Evolutionary conservation across 2,113 vertebrate species (phyloP), one percentile per base, ranked within the genome.

Genomic region (Alligator mississippiensis): DNA sequence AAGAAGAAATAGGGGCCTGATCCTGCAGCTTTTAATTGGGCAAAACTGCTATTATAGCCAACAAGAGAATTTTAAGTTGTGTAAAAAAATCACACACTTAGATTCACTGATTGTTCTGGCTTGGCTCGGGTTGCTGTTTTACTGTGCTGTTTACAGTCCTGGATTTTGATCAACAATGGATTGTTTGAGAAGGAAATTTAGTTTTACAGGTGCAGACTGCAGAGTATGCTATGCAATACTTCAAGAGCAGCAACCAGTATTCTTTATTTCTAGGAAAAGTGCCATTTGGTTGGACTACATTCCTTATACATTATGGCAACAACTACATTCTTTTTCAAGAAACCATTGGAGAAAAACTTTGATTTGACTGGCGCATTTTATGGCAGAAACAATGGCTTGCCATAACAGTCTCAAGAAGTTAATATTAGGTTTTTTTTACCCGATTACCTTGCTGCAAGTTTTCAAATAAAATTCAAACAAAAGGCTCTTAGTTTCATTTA

Each of bases 381-480:
- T 30, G 89, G 64, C 17, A 57, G 5, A 82, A 85, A 90, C 1
- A 28, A 24, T 58, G 38, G 27, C 47, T 86, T 84, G 25, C 27
- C 75, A 74, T 47, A 74, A 74, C 77, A 34, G 17, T 64, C 61
- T 84, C 14, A 85, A 81, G 15, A 80, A 82, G 30, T 81, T 82
- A 81, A 87, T 58, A 58, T 68, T 91, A 93, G 34, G 34, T 34
- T 30, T 74, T 74, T 47, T 90, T n/a, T 77, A 93, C 17, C 27
- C 86, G 66, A 28, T 6, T 93, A 88, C 76, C n/a, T 90, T 85
- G 62, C 61, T 90, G 93, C 0, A 0, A 34, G n/a, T 93, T 94
- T 90, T 80, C 12, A 89, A 94, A 96, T 78, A 3, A 88, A 96
- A 96, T 90, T 89, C 93, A 91, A 94, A 57, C 68, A 86, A 82